Percentiles rank a stretch among this genome's conserved stretches.
Evolutionary conservation across 2,113 vertebrate genomes (phyloP).

Genomic region (Oostethus manadensis): DNA sequence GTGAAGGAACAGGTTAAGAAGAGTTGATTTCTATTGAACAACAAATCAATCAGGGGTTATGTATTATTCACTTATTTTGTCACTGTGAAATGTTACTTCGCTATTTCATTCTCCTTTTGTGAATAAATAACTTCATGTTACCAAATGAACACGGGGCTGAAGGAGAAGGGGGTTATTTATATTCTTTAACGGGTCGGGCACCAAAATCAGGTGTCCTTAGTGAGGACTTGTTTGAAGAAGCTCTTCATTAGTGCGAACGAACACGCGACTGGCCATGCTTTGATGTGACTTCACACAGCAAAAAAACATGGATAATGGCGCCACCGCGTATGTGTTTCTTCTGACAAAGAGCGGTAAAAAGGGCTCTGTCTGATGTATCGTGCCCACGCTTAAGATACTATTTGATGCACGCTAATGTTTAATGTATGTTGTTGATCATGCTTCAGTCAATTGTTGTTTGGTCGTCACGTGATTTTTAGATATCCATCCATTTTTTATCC

Average conservation of each 20-base stretch:
- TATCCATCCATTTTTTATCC: too few species aligned
- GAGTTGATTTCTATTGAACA: constrained; percentile 58
- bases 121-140: constrained; percentile 1
- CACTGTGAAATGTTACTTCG: constrained; percentile 7
- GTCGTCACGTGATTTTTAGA: too few species aligned
- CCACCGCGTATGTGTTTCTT: constrained; percentile 63
- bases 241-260: constrained; percentile 58
- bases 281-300: constrained; percentile 76
- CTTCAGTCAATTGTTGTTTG: too few species aligned
- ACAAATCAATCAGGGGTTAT: constrained; percentile 48
- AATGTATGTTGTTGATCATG: not conserved
- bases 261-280: constrained; percentile 62
- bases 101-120: not conserved
- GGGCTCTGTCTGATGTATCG: constrained; percentile 71
- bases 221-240: constrained; percentile 65
- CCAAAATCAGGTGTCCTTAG: constrained; percentile 68
- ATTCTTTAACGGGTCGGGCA: constrained; percentile 49
- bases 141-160: constrained; percentile 1
- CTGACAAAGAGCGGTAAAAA: constrained; percentile 71
- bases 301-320: constrained; percentile 69
- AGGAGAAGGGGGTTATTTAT: constrained; percentile 47
- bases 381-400: constrained; percentile 59
- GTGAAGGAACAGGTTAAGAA: constrained; percentile 62
- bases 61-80: constrained; percentile 43
- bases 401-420: constrained; percentile 56